Evolutionary conservation across 2,888 invertebrate species (phyloP), one percentile per base, ranked within the genome.

Genomic region (Papilio protenor): DNA sequence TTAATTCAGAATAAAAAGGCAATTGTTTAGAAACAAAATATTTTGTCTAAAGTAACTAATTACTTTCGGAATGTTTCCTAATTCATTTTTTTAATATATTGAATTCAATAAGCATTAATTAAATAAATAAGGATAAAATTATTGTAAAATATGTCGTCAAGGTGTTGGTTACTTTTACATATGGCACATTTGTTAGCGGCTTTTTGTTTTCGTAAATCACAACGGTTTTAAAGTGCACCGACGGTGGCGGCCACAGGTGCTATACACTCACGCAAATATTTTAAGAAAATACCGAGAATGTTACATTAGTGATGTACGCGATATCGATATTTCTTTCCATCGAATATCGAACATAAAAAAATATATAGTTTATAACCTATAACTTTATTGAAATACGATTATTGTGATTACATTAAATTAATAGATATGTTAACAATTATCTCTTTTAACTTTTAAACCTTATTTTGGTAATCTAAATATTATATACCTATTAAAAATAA

Each of bases 211-310:
- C 88, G 88, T 93, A 93, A 93, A 94, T 94, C 94, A 92, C 90
- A 82, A 88, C 82, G 87, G 91, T 91, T 91, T 90, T 90, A 87
- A 89, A 92, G 92, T 93, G 93, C 94, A 92, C 87, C 89, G 89
- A 89, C 90, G 89, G 86, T 86, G 86, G 83, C 84, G 85, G 92
- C 89, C 90, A 91, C 94, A 94, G 94, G 94, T 94, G 94, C 89
- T 89, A 89, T 89, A 92, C 91, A 94, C 88, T 91, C 92, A 88
- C 89, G 93, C 93, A 94, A 94, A 94, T 94, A 94, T 94, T 93
- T 93, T 94, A 93, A 91, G 93, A 94, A 92, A 94, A 93, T 94
- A 94, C 90, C 86, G 87, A 88, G 87, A 90, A 85, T 88, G 87
- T 88, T 87, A 82, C 83, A 79, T 84, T 90, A 91, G 91, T 85